These are phyloP conservation scores for Agonopterix arenella DNA, from an alignment of 2,888 invertebrate species.

Conservation along the genomic window DNA sequence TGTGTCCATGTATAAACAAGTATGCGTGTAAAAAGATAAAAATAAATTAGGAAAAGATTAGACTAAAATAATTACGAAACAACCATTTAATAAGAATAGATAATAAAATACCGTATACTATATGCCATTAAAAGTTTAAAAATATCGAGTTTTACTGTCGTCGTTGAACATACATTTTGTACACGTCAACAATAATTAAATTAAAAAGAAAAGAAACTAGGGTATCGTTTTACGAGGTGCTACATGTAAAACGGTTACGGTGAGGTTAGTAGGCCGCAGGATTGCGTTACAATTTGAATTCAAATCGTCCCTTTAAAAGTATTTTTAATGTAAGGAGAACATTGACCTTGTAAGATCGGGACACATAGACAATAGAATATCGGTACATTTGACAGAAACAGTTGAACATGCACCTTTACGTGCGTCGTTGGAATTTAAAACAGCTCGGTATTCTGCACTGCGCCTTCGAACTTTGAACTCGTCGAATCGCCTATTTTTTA, in stretches of 20 bases:
- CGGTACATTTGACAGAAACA: conserved; percentile 4
- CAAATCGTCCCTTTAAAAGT: conserved; percentile 1
- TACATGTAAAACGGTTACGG: not conserved
- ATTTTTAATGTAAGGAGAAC: conserved; percentile 3
- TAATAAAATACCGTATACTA: too few species aligned
- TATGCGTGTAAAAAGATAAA: too few species aligned
- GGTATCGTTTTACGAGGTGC: not conserved
- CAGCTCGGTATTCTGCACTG: conserved; percentile 4
- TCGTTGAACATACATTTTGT: not conserved
- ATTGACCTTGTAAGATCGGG: conserved; percentile 5
- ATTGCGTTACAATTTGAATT: not conserved
- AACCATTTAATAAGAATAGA: too few species aligned
- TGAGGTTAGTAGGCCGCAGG: not conserved
- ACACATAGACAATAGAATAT: conserved; percentile 3
- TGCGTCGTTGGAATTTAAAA: conserved; percentile 4
- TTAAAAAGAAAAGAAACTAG: conserved; percentile 1
- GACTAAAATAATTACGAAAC: too few species aligned
- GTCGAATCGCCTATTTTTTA: too few species aligned
- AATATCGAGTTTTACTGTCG: too few species aligned
- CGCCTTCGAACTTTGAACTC: too few species aligned
- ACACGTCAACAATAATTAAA: conserved; percentile 1
- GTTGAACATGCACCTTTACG: not conserved
- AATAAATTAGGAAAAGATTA: too few species aligned
- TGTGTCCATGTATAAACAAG: too few species aligned
- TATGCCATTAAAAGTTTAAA: too few species aligned